Evolutionary conservation across 1,140 invertebrate species (phyloP), one percentile per base, ranked within the genome.

Genomic region (Cylas formicarius): DNA sequence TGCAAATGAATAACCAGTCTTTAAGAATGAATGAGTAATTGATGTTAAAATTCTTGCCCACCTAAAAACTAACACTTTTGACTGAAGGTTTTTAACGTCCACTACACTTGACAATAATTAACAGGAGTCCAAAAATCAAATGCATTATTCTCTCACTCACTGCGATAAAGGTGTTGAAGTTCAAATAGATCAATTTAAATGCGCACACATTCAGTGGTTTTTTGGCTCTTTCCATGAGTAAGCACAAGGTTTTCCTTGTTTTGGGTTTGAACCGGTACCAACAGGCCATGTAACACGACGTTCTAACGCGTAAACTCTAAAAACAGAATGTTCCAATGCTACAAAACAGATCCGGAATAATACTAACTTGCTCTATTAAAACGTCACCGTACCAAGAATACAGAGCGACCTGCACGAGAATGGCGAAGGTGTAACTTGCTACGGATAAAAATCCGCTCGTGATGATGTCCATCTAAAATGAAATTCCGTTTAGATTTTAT

Each of bases 341-440:
- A 6, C 16, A 5, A 16, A 28, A 24, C 34, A 19, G 22, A 28
- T 11, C 16, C 4, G n/a, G 8, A 4, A 11, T n/a, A 41, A 4
- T 16, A 34, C 32, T 11, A 19, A 8, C 21, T 44, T 62, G 58
- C 38, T 61, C 47, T 34, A 49, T 23, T 22, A 50, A 41, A 32
- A 66, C 50, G 23, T 61, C 50, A 24, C 62, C 62, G 37, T 53
- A 57, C 29, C 57, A 56, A 34, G 61, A 66, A 33, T 61, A 61
- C 11, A 58, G 48, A 44, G 57, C 53, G 37, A 65, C 27, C 54
- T 65, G 55, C 3, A 40, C 43, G 24, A 65, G 4, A 52, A 66
- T 63, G 3, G 33, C 20, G 11, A 33, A 5, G 13, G 38, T n/a
- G n/a, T 46, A 55, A 14, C 31, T 42, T 7, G 44, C 9, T 22